Evolutionary conservation across 2,797 vertebrate genomes (phyloP), one percentile per base, ranked within the genome.

Genomic region (Hafferia zeledoni): DNA sequence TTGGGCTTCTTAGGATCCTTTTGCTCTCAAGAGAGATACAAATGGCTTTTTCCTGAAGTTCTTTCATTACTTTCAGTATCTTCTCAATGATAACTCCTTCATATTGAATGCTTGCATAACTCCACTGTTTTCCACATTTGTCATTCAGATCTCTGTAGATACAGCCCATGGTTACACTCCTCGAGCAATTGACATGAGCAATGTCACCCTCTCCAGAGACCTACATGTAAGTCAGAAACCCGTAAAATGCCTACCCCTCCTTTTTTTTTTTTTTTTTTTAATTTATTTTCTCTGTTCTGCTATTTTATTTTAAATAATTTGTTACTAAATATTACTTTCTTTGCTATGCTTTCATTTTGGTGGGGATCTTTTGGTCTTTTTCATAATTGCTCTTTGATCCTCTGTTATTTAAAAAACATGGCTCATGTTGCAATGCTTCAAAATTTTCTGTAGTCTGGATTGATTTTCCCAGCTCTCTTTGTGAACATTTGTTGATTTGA

Each of bases 111-210:
- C 41, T 82, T 89, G 15, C 23, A 6, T 94, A 70, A 74, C 31
- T 67, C 11, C 5, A 13, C 19, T 79, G 10, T 80, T 92, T 60
- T 82, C 55, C 27, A 53, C 7, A 1, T 87, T 47, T 95, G 24
- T 78, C 16, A 5, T 88, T 52, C 94, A 99, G 99, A 97, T 98
- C 86, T 99, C 99, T 41, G 97, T 99, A 78, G 99, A 99, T 85
- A 98, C 98, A 53, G 97, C 98, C 53, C 97, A 99, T 76, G 98
- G 98, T 14, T 99, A 99, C 87, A 98, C 97, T 56, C 99, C 99
- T 11, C 98, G 99, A 93, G 99, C 99, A 17, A 99, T 99, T 23
- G 99, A 99, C 87, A 99, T 99, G 99, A 99, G 99, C 97, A 99
- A 99, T 5, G 99, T 99, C 13, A 99, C 99, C 0, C 98, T 99